These are phyloP conservation scores for Anarhynchus alexandrinus DNA, from an alignment of 2,113 vertebrate species.

Conservation along the genomic window DNA sequence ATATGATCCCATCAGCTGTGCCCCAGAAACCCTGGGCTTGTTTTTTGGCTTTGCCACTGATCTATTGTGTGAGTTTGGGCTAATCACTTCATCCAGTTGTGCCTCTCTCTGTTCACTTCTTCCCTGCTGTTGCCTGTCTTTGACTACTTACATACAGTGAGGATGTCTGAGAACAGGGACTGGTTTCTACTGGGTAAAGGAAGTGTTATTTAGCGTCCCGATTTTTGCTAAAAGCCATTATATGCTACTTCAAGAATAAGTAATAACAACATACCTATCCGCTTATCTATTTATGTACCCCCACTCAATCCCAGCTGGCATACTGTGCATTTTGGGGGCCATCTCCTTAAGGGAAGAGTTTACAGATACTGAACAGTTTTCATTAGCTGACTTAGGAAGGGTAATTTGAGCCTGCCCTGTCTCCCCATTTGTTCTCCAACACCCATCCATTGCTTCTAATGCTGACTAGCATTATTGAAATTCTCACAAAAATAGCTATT, in stretches of 20 bases:
- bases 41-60: conserved; percentile 31
- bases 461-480: neutral
- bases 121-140: neutral
- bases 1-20: conserved; percentile 15
- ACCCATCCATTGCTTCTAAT: neutral
- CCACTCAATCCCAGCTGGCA: neutral
- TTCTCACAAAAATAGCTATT: neutral
- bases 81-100: neutral
- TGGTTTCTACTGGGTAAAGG: neutral
- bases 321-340: neutral
- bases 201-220: neutral
- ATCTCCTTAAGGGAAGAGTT: neutral
- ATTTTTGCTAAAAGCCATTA: neutral
- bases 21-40: conserved; percentile 22
- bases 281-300: neutral
- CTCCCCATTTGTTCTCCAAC: neutral
- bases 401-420: neutral
- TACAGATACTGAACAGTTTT: neutral
- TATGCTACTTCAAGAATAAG: neutral
- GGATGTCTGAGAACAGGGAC: neutral
- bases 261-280: neutral
- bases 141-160: neutral
- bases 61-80: neutral
- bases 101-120: neutral
- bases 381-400: neutral